A percentile compares a stretch with the other conserved stretches of the same genome.
These are phyloP conservation scores for Choloepus hoffmanni DNA, from an alignment of 2,113 vertebrate species.

Conservation along the genomic window DNA sequence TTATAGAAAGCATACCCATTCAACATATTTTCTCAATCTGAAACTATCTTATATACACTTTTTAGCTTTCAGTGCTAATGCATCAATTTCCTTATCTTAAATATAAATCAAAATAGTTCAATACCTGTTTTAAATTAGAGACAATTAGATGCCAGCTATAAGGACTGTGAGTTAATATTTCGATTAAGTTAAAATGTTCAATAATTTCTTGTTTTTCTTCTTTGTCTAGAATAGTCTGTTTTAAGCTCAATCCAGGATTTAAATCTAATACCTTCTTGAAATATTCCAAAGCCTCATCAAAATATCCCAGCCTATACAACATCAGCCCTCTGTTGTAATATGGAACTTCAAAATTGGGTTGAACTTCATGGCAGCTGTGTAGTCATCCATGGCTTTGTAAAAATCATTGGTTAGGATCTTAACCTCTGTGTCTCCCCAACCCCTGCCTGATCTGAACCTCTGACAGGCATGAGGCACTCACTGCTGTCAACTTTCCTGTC, in stretches of 20 bases:
- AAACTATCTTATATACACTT: too few relatives aligned
- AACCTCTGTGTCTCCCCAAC: not conserved
- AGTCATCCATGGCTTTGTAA: conserved; percentile 94
- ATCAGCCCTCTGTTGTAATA: conserved; percentile 97
- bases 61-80: too few relatives aligned
- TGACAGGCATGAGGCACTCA: not conserved
- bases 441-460: not conserved
- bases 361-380: conserved; percentile 90
- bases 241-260: conserved; percentile 93
- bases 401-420: conserved; percentile 87
- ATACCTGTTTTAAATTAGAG: not conserved
- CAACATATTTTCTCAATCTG: too few relatives aligned
- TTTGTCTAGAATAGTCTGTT: conserved; percentile 87
- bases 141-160: not conserved
- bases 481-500: not conserved
- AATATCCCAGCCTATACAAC: conserved; percentile 94
- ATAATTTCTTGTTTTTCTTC: conserved; percentile 91
- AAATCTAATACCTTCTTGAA: conserved; percentile 93
- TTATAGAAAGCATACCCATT: too few relatives aligned
- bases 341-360: conserved; percentile 90
- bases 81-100: not conserved
- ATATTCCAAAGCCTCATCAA: conserved; percentile 93
- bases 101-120: conserved; percentile 51
- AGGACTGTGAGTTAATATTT: not conserved
- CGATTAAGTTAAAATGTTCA: conserved; percentile 75